A percentile compares a stretch with the other conserved stretches of the same genome.
phyloP scores from a whole-genome alignment of 2,888 invertebrate genomes.

The Apodemia duryi region DNA sequence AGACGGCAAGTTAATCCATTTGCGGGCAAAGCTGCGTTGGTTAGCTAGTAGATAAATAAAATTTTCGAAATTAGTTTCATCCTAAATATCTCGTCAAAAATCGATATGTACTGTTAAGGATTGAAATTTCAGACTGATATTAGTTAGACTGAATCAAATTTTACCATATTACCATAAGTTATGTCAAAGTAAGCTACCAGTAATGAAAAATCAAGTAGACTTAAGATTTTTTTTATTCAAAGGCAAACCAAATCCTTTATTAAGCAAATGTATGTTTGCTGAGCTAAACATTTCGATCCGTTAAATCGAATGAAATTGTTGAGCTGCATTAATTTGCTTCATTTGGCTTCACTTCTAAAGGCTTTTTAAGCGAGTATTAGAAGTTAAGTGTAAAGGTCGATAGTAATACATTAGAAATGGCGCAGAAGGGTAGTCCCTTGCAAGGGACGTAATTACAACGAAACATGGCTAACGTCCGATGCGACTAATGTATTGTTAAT shows the following conservation, averaged over 20 bases:
- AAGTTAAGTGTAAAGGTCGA: constrained; percentile 31
- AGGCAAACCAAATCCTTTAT: neutral
- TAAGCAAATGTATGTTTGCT: neutral
- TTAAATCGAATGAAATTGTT: neutral
- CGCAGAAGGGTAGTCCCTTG: constrained; percentile 35
- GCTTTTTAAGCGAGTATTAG: constrained; percentile 29
- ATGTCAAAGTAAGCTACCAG: too few species aligned
- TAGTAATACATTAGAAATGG: constrained; percentile 29
- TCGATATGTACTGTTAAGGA: too few species aligned
- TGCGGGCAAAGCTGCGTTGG: too few species aligned
- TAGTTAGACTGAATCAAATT: too few species aligned
- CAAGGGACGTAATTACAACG: constrained; percentile 39
- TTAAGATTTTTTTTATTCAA: too few species aligned
- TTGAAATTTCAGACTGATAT: too few species aligned
- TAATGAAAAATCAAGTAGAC: too few species aligned
- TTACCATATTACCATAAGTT: too few species aligned
- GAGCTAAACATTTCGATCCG: constrained; percentile 1
- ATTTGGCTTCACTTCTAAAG: constrained; percentile 9
- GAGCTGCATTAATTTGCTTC: constrained; percentile 3
- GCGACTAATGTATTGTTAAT: constrained; percentile 77
- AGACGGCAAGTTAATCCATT: too few species aligned
- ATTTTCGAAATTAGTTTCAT: too few species aligned
- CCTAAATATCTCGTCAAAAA: too few species aligned
- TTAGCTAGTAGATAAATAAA: too few species aligned
- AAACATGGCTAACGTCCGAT: constrained; percentile 60